Base-by-base conservation (phyloP, 2,113 vertebrate species). In the Ciconia boyciana region DNA sequence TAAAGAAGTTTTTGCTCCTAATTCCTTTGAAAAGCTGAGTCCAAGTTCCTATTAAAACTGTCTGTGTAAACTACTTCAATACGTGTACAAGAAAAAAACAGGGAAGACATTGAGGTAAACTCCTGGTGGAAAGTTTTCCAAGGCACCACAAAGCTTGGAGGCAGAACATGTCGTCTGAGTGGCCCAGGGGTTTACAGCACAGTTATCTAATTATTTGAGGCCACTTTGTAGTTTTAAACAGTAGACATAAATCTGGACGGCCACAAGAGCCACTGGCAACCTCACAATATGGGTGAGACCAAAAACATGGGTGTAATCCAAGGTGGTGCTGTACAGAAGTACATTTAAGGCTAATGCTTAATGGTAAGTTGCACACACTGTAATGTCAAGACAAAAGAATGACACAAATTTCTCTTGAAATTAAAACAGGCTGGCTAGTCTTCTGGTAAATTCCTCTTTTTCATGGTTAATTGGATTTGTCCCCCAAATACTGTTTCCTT, bases 11-110 rank as follows among this genome's bases (percentile, higher is more conserved):
- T 86, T 83, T 89, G 7, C n/a, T 81, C 43, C 25, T 36, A 95
- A 83, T 86, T 89, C n/a, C 24, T 89, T 44, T 68, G 90, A 92
- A 96, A 92, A 86, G n/a, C 39, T 25, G 39, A 89, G 68, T 44
- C 49, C 9, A 43, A 89, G 48, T 89, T 96, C 82, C 78, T 89
- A 7, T 57, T 57, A 92, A 94, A 80, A 31, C 28, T 61, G 17
- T 72, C 31, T 31, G 28, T 77, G 32, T 54, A 85, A 86, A 89
- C 46, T 46, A 64, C n/a, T 90, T 80, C 65, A 92, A 10, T 65
- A 44, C 20, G 62, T 0, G 4, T 58, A 49, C 11, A 65, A 57
- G 34, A 85, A 13, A 71, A 58, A 65, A 74, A 60, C 16, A 71
- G 36, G 66, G 48, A 79, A 61, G 54, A 64, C 60, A 41, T 1